These are phyloP conservation scores for Fregetta grallaria DNA, from an alignment of 2,113 vertebrate species.

Conservation along the genomic window DNA sequence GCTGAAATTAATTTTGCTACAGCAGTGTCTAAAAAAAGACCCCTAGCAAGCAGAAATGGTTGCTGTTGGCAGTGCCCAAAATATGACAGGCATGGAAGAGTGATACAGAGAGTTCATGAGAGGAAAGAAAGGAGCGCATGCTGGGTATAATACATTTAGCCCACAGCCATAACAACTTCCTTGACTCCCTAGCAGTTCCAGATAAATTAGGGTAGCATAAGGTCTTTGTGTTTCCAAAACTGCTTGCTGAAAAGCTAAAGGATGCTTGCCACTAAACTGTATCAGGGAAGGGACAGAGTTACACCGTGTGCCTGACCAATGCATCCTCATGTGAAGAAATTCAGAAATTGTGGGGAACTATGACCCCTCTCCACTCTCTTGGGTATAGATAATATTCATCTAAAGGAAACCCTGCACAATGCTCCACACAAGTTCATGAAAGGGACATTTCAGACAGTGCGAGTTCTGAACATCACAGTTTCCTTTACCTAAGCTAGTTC, in stretches of 20 bases:
- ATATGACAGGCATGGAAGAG: neutral
- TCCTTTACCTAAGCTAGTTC: neutral
- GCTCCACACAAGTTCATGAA: neutral
- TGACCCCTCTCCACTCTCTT: neutral
- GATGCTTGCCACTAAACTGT: neutral
- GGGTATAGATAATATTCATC: neutral
- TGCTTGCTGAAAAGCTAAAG: neutral
- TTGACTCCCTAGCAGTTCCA: neutral
- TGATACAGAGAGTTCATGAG: neutral
- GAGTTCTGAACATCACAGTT: neutral
- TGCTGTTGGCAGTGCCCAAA: neutral
- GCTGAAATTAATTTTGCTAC: neutral
- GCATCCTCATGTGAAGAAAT: neutral
- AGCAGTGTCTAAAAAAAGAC: neutral
- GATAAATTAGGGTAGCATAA: neutral
- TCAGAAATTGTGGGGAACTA: neutral
- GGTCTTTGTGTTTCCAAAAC: neutral
- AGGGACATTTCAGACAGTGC: rapidly evolving
- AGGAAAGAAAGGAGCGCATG: neutral
- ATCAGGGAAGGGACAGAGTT: neutral
- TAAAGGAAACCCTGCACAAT: neutral
- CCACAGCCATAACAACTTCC: neutral
- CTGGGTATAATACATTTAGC: no score
- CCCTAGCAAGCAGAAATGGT: neutral
- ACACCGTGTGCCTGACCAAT: neutral